Conservation (phyloP, 2,888 invertebrate species). For the Nomada fucata region DNA sequence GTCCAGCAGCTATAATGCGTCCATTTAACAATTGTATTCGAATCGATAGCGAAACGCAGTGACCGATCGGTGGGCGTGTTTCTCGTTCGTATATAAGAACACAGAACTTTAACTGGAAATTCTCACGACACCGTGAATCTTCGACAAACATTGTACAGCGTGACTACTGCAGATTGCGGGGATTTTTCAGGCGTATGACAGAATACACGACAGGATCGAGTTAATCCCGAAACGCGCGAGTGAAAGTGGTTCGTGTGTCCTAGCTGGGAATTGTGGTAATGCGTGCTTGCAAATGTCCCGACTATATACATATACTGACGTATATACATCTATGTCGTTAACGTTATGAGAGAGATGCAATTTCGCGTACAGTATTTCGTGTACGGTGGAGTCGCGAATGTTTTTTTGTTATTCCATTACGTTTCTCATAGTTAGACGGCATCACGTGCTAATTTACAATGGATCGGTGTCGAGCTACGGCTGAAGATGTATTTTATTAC, state of each 20-base stretch:
- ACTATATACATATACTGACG: not conserved
- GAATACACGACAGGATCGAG: conserved; percentile 30
- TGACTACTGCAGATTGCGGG: not conserved
- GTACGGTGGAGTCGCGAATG: not conserved
- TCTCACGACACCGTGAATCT: not conserved
- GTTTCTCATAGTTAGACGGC: not conserved
- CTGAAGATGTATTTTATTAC: conserved; percentile 68
- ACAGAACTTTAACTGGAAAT: conserved; percentile 18
- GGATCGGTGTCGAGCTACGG: conserved; percentile 45
- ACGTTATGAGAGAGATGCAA: not conserved
- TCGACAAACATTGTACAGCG: not conserved
- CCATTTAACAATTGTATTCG: conserved; percentile 45
- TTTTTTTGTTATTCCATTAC: not conserved
- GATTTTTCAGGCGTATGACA: conserved; percentile 47
- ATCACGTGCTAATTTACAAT: conserved; percentile 55
- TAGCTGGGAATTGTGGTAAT: conserved; percentile 54
- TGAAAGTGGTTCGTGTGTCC: conserved; percentile 58
- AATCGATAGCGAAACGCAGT: conserved; percentile 27
- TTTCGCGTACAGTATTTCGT: conserved; percentile 2
- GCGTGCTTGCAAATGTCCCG: not conserved
- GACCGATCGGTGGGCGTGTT: conserved; percentile 50
- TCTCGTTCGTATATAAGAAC: not conserved
- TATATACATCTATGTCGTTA: too few species aligned
- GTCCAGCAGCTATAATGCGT: not conserved
- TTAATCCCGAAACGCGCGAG: conserved; percentile 44